Base-by-base conservation (phyloP, 1,140 invertebrate species). In the Musca vetustissima region DNA sequence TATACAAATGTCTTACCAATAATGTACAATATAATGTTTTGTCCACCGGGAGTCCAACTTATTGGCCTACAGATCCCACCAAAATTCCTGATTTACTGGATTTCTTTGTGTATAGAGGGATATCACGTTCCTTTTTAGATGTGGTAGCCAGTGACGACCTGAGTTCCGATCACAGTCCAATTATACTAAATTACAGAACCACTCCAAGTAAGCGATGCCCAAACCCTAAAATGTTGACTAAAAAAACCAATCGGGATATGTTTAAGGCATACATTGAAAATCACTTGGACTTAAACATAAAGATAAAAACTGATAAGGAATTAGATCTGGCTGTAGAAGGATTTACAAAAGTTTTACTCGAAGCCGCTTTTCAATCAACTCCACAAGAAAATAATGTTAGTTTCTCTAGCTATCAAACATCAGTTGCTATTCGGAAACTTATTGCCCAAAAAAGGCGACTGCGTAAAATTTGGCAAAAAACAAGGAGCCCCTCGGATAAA, bases 61-160 rank as follows among this genome's bases (percentile, higher is more conserved):
- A 69, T 25, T 65, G 64, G 59, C 28, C 25, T 19, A n/a, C 68
- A 6, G 59, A 66, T 69, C 11, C 32, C 2, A 25, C 48, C 68
- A 65, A 69, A 66, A 48, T 24, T 28, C 64, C 68, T 21, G 64
- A 64, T 57, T 6, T 67, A 25, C 13, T 66, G 8, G 57, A 64
- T 36, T 67, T 68, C n/a, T 57, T 22, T 14, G n/a, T 65, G 11
- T 48, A 48, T 13, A 1, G 43, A 17, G 7, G 48, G 43, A 15
- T 3, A 15, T 14, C 61, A 36, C 1, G 47, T 4, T n/a, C 15
- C 22, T 24, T 6, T 43, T 32, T 64, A 17, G 32, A 64, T 22
- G 47, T 64, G 14, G 17, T 19, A 13, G 17, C 32, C 21, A 64
- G 43, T 43, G 61, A 64, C 7, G 61, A 47, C 19, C 28, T 64